A percentile compares a stretch with the other conserved stretches of the same genome.
These are phyloP conservation scores for Calliphora vomitoria DNA, from an alignment of 2,888 invertebrate genomes.

Conservation along the genomic window DNA sequence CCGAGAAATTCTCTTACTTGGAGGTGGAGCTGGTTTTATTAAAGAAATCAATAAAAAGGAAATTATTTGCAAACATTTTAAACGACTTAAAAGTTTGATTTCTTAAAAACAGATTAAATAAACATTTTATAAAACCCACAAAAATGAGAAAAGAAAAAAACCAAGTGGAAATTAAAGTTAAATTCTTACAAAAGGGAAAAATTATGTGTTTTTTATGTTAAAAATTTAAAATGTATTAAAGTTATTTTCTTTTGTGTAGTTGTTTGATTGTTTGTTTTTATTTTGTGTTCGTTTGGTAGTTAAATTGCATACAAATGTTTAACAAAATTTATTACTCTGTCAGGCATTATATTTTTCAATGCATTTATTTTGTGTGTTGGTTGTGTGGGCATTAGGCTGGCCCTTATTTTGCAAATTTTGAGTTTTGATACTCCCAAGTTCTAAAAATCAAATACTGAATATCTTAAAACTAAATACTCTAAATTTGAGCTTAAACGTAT, in stretches of 20 bases:
- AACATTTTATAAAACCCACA: neutral
- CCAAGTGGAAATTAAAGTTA: slow-evolving; percentile 23
- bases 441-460: no score
- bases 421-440: no score
- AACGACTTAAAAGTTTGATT: slow-evolving; percentile 31
- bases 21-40: neutral
- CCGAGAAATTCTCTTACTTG: no score
- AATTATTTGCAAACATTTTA: slow-evolving; percentile 26
- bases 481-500: no score
- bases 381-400: neutral
- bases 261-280: slow-evolving; percentile 3
- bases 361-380: slow-evolving; percentile 47
- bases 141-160: neutral
- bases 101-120: slow-evolving; percentile 20
- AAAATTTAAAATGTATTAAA: slow-evolving; percentile 48
- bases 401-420: no score
- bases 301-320: slow-evolving; percentile 53
- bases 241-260: slow-evolving; percentile 10
- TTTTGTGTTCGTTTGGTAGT: slow-evolving; percentile 17
- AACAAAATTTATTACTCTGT: slow-evolving; percentile 69
- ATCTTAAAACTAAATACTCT: no score
- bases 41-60: slow-evolving; percentile 26
- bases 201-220: neutral
- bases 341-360: slow-evolving; percentile 67
- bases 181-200: slow-evolving; percentile 16